phyloP scores from a whole-genome alignment of 30 jellyfish, hydroid and myxozoan genomes.

The Sanderia malayensis region DNA sequence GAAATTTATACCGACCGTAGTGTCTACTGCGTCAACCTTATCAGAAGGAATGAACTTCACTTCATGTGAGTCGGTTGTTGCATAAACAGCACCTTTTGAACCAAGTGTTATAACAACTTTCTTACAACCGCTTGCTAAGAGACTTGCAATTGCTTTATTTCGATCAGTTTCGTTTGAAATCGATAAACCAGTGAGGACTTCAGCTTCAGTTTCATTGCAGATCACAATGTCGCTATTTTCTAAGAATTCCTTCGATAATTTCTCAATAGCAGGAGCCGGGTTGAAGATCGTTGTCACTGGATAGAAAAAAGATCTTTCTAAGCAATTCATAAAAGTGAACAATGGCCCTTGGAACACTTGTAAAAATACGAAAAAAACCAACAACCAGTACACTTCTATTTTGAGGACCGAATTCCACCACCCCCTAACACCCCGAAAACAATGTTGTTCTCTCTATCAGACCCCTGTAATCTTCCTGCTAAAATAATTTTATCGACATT shows the following conservation, averaged over 20 bases:
- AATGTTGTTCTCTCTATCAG: too few species aligned
- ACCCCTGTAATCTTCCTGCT: too few species aligned
- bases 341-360: too few species aligned
- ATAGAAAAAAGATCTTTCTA: too few species aligned
- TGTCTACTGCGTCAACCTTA: conserved; percentile 69
- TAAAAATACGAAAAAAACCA: too few species aligned
- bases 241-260: conserved; percentile 62
- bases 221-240: conserved; percentile 63
- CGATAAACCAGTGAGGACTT: conserved; percentile 71
- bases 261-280: conserved; percentile 95
- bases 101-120: conserved; percentile 90
- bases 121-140: conserved; percentile 56
- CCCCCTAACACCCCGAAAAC: too few species aligned
- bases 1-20: conserved; percentile 88
- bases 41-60: conserved; percentile 41
- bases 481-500: too few species aligned
- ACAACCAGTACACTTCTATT: too few species aligned
- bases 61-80: conserved; percentile 23
- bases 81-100: conserved; percentile 85
- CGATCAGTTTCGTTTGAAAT: conserved; percentile 38
- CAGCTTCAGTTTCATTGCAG: conserved; percentile 99
- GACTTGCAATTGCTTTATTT: conserved; percentile 45
- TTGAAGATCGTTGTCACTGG: conserved; percentile 93
- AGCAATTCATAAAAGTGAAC: too few species aligned
- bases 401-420: too few species aligned